Conservation (phyloP, 2,113 vertebrate genomes). For the Sturnus vulgaris region DNA sequence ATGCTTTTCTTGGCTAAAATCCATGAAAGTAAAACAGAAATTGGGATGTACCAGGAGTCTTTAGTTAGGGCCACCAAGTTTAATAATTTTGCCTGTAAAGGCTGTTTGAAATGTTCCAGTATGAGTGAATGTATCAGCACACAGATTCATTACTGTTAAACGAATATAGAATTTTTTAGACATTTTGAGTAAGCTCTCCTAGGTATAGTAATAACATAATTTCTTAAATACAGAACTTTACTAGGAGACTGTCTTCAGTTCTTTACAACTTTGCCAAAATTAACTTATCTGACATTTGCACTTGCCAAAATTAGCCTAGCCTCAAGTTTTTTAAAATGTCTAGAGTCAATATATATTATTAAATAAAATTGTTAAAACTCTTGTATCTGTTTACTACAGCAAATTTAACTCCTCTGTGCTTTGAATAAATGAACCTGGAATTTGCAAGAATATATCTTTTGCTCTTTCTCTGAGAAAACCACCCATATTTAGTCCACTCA, state of each 20-base stretch:
- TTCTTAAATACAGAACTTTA: not conserved
- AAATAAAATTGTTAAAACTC: not conserved
- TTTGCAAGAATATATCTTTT: not conserved
- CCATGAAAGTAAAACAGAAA: not conserved
- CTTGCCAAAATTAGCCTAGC: not conserved
- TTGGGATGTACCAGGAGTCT: not conserved
- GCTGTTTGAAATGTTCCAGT: not conserved
- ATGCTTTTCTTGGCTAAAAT: not conserved
- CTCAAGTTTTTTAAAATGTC: not conserved
- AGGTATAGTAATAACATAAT: not conserved
- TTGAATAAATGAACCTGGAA: not conserved
- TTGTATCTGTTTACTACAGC: not conserved
- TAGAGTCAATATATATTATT: not conserved
- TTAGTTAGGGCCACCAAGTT: not conserved
- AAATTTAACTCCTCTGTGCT: not conserved
- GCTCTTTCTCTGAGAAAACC: not conserved
- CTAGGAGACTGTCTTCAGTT: not conserved
- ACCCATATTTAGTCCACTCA: not conserved
- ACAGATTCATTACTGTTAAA: not conserved
- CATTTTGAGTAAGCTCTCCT: not conserved
- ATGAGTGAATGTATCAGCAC: not conserved
- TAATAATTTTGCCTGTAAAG: not conserved
- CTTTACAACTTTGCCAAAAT: not conserved
- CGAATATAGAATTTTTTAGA: not conserved
- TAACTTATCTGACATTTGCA: conserved; percentile 1